These are phyloP conservation scores for Heteromormyrus szaboi DNA, from an alignment of 2,797 vertebrate species.

Conservation along the genomic window DNA sequence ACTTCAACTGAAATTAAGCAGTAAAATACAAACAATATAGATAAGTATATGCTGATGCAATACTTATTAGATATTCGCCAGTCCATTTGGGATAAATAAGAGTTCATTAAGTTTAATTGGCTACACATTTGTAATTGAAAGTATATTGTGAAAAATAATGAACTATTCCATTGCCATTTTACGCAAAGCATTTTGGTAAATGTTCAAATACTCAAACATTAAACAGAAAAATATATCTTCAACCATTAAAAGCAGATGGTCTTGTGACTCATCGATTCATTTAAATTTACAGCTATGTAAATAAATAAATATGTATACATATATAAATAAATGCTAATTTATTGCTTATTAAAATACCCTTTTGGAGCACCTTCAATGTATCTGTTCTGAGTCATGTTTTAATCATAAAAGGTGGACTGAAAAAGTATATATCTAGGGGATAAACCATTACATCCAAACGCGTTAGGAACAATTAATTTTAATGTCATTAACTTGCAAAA, in stretches of 20 bases:
- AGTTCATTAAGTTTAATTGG: constrained; percentile 12
- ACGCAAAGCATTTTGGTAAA: background rate
- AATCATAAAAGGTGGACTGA: background rate
- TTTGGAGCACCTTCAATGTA: background rate
- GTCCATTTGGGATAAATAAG: constrained; percentile 10
- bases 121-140: constrained; percentile 4
- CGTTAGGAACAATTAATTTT: background rate
- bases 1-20: background rate
- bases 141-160: background rate
- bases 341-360: background rate
- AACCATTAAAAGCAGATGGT: background rate
- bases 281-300: background rate
- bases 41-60: constrained; percentile 4
- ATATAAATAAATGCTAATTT: background rate
- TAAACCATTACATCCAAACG: background rate
- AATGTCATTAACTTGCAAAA: background rate
- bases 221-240: background rate
- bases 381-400: background rate
- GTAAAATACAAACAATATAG: constrained; percentile 7
- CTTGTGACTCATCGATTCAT: background rate
- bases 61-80: background rate
- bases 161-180: background rate
- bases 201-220: background rate
- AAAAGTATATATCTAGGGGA: background rate
- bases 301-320: background rate